phyloP scores from a whole-genome alignment of 2,888 invertebrate species.

The Sthenelais limicola region DNA sequence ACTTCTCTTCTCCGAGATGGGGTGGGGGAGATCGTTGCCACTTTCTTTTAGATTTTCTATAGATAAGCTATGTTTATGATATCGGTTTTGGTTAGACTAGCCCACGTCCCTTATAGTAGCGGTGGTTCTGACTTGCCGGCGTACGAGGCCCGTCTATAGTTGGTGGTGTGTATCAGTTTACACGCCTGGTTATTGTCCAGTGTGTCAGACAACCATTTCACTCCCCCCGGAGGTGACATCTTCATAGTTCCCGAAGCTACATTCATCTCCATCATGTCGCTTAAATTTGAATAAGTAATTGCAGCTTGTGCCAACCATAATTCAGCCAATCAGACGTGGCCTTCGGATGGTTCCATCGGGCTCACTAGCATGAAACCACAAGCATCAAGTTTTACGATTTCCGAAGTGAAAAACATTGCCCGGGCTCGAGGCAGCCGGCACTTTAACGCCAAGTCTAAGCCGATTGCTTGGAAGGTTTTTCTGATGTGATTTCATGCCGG shows the following conservation, averaged over 20 bases:
- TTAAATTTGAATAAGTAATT: conserved; percentile 39
- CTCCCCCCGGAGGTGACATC: background rate
- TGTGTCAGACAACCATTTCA: no score
- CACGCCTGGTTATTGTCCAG: no score
- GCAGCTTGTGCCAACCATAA: conserved; percentile 7
- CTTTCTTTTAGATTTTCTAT: no score
- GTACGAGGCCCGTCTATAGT: no score
- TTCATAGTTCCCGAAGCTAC: background rate
- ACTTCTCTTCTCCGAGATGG: no score
- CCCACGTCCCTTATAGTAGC: no score
- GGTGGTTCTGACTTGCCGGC: no score
- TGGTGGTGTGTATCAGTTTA: no score
- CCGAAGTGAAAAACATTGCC: conserved; percentile 6
- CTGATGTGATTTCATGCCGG: background rate
- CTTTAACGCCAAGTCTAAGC: conserved; percentile 18
- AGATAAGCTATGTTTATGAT: no score
- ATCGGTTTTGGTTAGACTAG: no score
- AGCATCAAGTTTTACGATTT: background rate
- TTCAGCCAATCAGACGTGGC: conserved; percentile 24
- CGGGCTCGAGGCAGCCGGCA: background rate
- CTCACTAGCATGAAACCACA: background rate
- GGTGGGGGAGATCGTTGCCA: no score
- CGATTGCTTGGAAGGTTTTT: background rate
- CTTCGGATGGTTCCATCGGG: background rate
- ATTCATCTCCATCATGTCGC: conserved; percentile 36